Evolutionary conservation across 2,888 invertebrate genomes (phyloP).

Genomic region (Trissonchulus sp.): DNA sequence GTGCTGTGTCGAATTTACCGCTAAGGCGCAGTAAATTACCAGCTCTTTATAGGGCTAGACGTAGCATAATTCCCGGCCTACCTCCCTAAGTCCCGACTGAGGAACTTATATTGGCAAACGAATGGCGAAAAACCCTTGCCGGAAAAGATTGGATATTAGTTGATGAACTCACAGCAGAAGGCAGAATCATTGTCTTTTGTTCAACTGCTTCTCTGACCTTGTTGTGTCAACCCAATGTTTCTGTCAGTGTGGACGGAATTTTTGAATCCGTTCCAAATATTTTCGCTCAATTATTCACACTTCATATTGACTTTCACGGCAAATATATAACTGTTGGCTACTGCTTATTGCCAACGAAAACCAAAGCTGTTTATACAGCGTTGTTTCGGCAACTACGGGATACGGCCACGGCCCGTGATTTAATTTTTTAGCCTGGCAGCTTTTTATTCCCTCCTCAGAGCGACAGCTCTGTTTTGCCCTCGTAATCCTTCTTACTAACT

Average conservation of each 20-base stretch:
- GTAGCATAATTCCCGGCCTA: no score
- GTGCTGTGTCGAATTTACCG: no score
- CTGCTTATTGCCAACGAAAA: conserved; percentile 16
- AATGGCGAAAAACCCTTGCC: background rate
- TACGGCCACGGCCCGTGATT: no score
- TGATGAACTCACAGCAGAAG: background rate
- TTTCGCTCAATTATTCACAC: conserved; percentile 8
- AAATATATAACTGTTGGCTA: background rate
- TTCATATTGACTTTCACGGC: background rate
- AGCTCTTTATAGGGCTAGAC: no score
- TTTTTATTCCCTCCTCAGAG: no score
- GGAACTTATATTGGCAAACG: background rate
- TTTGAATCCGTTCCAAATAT: conserved; percentile 1
- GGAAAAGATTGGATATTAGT: background rate
- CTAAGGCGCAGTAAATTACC: no score
- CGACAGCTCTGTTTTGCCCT: no score
- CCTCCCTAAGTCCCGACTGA: no score
- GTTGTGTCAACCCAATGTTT: background rate
- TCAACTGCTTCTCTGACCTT: background rate
- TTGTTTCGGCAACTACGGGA: no score
- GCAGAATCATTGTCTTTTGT: background rate
- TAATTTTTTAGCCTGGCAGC: no score
- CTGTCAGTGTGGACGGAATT: conserved; percentile 15
- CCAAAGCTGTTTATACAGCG: no score
- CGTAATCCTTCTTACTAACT: no score